Evolutionary conservation across 1,140 invertebrate genomes (phyloP).

Genomic region (Halesus radiatus): DNA sequence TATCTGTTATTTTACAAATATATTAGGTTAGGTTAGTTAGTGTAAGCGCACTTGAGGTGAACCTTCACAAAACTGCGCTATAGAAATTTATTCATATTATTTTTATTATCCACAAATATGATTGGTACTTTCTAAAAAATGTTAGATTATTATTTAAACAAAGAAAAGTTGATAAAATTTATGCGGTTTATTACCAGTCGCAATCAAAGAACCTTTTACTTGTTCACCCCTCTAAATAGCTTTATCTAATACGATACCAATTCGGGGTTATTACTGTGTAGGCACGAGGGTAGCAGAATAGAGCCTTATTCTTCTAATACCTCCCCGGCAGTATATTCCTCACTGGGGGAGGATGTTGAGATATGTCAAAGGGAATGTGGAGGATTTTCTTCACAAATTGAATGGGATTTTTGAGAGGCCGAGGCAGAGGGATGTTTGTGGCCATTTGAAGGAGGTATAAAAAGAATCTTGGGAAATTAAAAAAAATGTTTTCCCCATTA

Average conservation of each 20-base stretch:
- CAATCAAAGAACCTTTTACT: neutral
- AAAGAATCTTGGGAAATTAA: no score
- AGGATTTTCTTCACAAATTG: conserved; percentile 50
- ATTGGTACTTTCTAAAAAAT: no score
- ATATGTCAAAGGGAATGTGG: conserved; percentile 56
- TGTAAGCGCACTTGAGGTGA: no score
- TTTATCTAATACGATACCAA: conserved; percentile 11
- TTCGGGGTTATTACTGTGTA: conserved; percentile 8
- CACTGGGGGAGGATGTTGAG: conserved; percentile 34
- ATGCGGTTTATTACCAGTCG: no score
- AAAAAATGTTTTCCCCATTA: no score
- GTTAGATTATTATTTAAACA: no score
- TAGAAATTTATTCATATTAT: no score
- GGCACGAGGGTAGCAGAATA: neutral
- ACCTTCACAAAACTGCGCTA: no score
- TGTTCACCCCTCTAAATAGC: conserved; percentile 2
- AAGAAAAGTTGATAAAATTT: no score
- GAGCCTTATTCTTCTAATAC: neutral
- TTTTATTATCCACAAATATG: no score
- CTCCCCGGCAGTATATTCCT: neutral
- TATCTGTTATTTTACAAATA: no score
- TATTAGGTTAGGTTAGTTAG: no score
- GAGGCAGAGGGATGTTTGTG: neutral
- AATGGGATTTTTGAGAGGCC: conserved; percentile 40
- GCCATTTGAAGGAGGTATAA: neutral